Percentiles rank a stretch among this genome's conserved stretches.
These are phyloP conservation scores for Calephelis virginiensis DNA, from an alignment of 1,140 invertebrate species.

Conservation along the genomic window DNA sequence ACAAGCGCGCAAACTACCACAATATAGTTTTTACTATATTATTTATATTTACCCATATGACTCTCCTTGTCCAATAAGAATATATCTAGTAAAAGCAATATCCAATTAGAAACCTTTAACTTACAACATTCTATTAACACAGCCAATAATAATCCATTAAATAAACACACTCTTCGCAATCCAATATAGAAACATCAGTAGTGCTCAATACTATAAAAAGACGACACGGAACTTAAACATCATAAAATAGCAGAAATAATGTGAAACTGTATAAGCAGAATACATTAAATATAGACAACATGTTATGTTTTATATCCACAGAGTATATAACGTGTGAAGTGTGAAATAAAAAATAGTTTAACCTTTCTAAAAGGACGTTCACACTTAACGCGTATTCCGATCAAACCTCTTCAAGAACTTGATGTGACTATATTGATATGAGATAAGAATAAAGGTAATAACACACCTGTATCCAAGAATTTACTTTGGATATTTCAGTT, in stretches of 20 bases:
- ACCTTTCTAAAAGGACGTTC: constrained; percentile 5
- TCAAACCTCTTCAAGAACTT: constrained; percentile 3
- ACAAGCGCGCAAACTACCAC: no score
- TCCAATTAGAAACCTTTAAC: no score
- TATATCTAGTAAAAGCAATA: no score
- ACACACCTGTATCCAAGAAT: no score
- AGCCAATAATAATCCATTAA: constrained; percentile 1
- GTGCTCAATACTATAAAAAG: neutral
- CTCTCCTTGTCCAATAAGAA: no score
- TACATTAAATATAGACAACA: constrained; percentile 34
- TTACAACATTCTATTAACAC: neutral
- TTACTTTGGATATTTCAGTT: no score
- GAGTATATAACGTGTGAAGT: constrained; percentile 9
- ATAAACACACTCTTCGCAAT: neutral
- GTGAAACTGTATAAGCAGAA: constrained; percentile 27
- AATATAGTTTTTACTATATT: no score
- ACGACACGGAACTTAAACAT: constrained; percentile 22
- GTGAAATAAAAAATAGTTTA: constrained; percentile 15
- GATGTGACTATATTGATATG: constrained; percentile 13
- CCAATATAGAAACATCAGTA: neutral
- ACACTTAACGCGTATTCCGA: neutral
- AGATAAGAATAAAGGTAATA: constrained; percentile 14
- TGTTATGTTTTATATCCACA: constrained; percentile 25
- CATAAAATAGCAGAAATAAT: constrained; percentile 41
- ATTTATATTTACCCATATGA: no score